Percentiles rank a stretch among this genome's conserved stretches.
Conservation (phyloP, 2,888 invertebrate species). For the Harpalus rufipes region DNA sequence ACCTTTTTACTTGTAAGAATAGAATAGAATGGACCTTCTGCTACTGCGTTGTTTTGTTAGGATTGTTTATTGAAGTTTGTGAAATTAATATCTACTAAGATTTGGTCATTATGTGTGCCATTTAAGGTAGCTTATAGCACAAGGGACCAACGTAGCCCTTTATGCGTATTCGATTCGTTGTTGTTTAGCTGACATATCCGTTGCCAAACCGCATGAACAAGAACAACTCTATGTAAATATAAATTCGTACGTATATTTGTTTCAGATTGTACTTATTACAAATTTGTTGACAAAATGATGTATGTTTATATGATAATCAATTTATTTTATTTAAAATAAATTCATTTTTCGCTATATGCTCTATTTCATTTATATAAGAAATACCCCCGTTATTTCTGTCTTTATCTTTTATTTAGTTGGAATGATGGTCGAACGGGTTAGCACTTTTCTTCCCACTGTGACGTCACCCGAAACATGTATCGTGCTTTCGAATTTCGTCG, state of each 20-base stretch:
- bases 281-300: conserved; percentile 47
- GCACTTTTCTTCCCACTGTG: too few relatives aligned
- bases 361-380: neutral
- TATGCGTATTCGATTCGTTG: conserved; percentile 40
- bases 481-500: too few relatives aligned
- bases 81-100: conserved; percentile 9
- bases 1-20: conserved; percentile 39
- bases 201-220: conserved; percentile 43
- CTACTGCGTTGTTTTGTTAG: conserved; percentile 37
- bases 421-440: too few relatives aligned
- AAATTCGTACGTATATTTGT: conserved; percentile 14
- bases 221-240: conserved; percentile 57
- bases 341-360: conserved; percentile 35
- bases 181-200: conserved; percentile 42
- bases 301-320: conserved; percentile 49
- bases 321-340: conserved; percentile 56
- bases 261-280: conserved; percentile 47
- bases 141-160: conserved; percentile 69
- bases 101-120: conserved; percentile 48
- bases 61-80: conserved; percentile 33
- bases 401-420: too few relatives aligned
- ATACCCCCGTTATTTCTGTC: too few relatives aligned
- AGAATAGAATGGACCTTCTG: conserved; percentile 27
- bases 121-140: conserved; percentile 68
- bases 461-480: too few relatives aligned